Evolutionary conservation across 2,113 vertebrate species (phyloP).

Genomic region (Phocoena phocoena): DNA sequence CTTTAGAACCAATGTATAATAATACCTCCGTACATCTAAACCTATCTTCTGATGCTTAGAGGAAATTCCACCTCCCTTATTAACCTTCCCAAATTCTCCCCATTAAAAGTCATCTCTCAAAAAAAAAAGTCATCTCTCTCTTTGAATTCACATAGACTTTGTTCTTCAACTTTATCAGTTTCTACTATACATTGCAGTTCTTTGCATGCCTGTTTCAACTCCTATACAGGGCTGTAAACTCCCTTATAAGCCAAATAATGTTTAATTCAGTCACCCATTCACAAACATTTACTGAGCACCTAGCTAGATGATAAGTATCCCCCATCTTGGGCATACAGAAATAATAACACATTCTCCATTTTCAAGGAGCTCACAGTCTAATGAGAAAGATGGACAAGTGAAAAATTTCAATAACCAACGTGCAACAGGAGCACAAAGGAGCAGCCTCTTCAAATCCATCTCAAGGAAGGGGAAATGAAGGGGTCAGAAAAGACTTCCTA

Average conservation of each 20-base stretch:
- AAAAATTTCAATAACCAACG: background rate
- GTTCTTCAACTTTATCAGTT: background rate
- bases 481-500: background rate
- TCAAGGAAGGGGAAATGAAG: background rate
- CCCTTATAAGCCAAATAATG: background rate
- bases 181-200: background rate
- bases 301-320: background rate
- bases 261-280: background rate
- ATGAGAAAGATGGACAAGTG: background rate
- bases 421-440: background rate
- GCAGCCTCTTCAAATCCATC: background rate
- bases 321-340: background rate
- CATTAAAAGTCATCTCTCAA: background rate
- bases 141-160: background rate
- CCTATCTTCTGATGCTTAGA: background rate
- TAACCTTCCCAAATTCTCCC: background rate
- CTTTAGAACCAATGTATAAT: background rate
- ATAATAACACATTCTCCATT: background rate
- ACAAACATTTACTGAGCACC: background rate
- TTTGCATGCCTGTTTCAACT: background rate
- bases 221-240: background rate
- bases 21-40: background rate
- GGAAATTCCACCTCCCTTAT: background rate
- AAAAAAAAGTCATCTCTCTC: background rate
- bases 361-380: background rate